phyloP scores from a whole-genome alignment of 2,888 invertebrate species.

The Rotaria sp. region DNA sequence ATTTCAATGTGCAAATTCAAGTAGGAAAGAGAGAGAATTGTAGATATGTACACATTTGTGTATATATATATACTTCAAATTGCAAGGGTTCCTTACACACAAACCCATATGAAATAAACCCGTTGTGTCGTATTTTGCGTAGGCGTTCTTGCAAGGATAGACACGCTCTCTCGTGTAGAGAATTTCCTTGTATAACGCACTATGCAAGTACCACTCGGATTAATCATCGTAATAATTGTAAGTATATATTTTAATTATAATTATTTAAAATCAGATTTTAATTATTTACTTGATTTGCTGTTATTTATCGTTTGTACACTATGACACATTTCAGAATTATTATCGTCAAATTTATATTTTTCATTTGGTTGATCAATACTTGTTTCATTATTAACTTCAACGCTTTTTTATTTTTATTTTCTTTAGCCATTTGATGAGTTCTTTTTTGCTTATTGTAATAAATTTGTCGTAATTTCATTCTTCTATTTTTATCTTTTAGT shows the following conservation, averaged over 20 bases:
- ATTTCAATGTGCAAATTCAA: not conserved
- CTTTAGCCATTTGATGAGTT: not conserved
- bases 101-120: not conserved
- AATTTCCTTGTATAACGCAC: constrained; percentile 24
- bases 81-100: not conserved
- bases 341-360: not conserved
- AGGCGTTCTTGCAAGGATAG: constrained; percentile 22
- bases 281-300: not conserved
- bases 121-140: constrained; percentile 22
- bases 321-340: not conserved
- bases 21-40: not conserved
- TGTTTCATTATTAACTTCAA: not conserved
- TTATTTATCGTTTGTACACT: not conserved
- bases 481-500: not conserved
- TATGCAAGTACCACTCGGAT: constrained; percentile 17
- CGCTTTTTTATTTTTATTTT: not conserved
- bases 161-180: not conserved
- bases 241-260: not conserved
- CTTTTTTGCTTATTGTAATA: not conserved
- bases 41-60: too few species aligned
- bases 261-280: not conserved
- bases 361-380: not conserved
- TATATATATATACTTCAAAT: not conserved
- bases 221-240: not conserved
- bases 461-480: not conserved